A percentile compares a stretch with the other conserved stretches of the same genome.
Evolutionary conservation across 2,113 vertebrate species (phyloP).

Genomic region (Ophthalmolycus amberensis): DNA sequence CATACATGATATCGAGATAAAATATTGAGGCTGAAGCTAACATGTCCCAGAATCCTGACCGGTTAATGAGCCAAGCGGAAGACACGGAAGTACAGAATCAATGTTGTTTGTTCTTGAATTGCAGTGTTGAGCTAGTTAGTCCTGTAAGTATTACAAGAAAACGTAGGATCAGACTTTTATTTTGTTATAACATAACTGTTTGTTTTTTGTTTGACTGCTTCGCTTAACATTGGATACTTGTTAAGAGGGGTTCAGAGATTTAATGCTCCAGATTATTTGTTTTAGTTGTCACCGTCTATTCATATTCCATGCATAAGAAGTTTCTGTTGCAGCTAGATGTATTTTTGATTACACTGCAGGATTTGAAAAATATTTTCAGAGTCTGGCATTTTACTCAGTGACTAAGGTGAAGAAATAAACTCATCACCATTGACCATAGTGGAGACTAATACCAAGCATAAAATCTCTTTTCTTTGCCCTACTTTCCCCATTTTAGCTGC

Average conservation of each 20-base stretch:
- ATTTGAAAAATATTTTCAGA: conserved; percentile 13
- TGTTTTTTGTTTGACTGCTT: no score
- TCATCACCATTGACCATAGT: conserved; percentile 48
- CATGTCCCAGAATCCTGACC: not conserved
- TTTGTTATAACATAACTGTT: no score
- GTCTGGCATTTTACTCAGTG: conserved; percentile 16
- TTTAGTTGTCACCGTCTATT: not conserved
- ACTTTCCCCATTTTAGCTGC: conserved; percentile 53
- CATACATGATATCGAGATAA: not conserved
- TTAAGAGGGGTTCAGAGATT: not conserved
- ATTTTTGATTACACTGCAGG: conserved; percentile 11
- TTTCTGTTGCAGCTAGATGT: not conserved
- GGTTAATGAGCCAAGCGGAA: not conserved
- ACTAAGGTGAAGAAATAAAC: conserved; percentile 41
- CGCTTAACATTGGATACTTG: no score
- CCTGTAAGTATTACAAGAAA: no score
- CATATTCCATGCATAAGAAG: not conserved
- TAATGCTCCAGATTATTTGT: not conserved
- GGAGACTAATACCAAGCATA: conserved; percentile 39
- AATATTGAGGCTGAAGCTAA: not conserved
- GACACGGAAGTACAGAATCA: no score
- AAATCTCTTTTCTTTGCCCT: conserved; percentile 51
- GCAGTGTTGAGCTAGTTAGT: not conserved
- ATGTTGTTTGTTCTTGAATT: no score
- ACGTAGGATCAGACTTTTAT: no score